Base-by-base conservation (phyloP, 2,797 vertebrate species). In the Crotalus adamanteus region DNA sequence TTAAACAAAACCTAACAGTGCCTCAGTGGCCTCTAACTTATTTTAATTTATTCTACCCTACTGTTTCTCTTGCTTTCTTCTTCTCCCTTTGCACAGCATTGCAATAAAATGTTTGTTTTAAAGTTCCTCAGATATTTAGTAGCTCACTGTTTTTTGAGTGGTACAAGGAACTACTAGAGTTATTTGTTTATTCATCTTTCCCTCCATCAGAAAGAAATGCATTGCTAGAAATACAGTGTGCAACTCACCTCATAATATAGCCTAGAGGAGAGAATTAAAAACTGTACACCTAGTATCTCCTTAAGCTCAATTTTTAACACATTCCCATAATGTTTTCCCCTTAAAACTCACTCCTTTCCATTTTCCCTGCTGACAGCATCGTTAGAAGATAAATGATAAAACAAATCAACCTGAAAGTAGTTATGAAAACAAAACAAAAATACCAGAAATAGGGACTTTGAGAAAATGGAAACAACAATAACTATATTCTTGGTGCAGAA, bases 1-100 rank as follows among this genome's bases (percentile, higher is more conserved):
- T 96, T 97, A 97, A 97, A 97, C 90, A 96, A 97, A 95, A 94
- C 60, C 90, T 93, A 96, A 96, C 97, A 26, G 20, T 96, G 94
- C 59, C 25, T 97, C 87, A 89, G 59, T 94, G 78, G 53, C 12
- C 93, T 69, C 90, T 93, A 94, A 92, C 63, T 95, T 95, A 93
- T 93, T 96, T 97, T 94, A 95, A 96, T 95, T 93, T 90, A 96
- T 95, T 96, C 59, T 93, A 6, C 7, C 28, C 63, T 73, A 92
- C 26, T 55, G 4, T 25, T 93, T 96, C 92, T 94, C 94, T 89
- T 95, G 28, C 16, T 5, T 31, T 86, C 95, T 90, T 93, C 28
- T 47, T 92, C 65, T 91, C 85, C 20, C 11, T 92, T 95, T 95
- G 83, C 31, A 90, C 22, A 85, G 1, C 20, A 63, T 93, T 94